These are phyloP conservation scores for Leptobrachium ailaonicum DNA, from an alignment of 2,113 vertebrate genomes.

Conservation along the genomic window DNA sequence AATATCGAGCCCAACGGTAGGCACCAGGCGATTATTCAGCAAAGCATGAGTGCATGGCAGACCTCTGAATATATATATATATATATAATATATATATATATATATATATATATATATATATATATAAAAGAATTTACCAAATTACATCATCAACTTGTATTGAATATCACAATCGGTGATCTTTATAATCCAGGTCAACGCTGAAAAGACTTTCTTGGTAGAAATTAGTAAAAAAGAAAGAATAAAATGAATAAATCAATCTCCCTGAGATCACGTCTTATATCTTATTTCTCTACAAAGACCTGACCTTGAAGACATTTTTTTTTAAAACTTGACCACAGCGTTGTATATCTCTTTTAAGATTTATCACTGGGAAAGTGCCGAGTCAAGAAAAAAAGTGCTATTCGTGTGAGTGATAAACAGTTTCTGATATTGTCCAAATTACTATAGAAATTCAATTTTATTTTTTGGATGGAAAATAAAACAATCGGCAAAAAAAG, in stretches of 20 bases:
- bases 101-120: too few species aligned
- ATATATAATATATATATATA: too few species aligned
- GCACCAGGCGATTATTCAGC: too few species aligned
- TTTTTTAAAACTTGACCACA: slow-evolving; percentile 24
- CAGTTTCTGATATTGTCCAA: slow-evolving; percentile 21
- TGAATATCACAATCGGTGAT: too few species aligned
- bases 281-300: not conserved
- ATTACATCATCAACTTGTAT: too few species aligned
- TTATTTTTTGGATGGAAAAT: slow-evolving; percentile 37
- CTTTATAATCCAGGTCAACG: not conserved
- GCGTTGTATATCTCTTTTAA: slow-evolving; percentile 1
- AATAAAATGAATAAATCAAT: too few species aligned
- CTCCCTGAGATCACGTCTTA: not conserved
- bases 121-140: too few species aligned
- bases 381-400: slow-evolving; percentile 26
- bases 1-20: too few species aligned
- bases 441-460: slow-evolving; percentile 38
- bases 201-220: too few species aligned
- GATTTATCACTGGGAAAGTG: slow-evolving; percentile 36
- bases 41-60: too few species aligned
- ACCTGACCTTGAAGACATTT: not conserved
- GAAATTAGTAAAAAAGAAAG: too few species aligned
- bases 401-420: slow-evolving; percentile 7
- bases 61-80: too few species aligned
- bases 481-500: slow-evolving; percentile 21